Evolutionary conservation across 1,140 invertebrate genomes (phyloP).

Genomic region (Aphis gossypii): DNA sequence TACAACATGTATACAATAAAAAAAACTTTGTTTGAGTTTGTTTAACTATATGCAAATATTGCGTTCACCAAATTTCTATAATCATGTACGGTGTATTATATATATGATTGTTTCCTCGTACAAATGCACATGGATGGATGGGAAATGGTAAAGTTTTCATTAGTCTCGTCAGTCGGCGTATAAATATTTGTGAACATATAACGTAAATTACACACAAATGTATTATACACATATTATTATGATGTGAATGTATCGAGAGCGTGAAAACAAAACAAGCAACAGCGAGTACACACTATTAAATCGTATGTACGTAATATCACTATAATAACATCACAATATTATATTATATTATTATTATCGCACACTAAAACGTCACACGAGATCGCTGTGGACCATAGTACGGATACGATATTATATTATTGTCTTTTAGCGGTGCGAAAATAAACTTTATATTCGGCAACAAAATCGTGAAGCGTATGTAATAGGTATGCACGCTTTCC

Average conservation of each 20-base stretch:
- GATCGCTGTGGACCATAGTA: background rate
- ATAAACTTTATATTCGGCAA: background rate
- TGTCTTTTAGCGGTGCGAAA: background rate
- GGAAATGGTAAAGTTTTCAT: background rate
- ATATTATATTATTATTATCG: background rate
- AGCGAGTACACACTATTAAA: background rate
- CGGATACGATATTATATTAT: background rate
- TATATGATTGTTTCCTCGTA: background rate
- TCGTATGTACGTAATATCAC: background rate
- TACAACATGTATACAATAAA: background rate
- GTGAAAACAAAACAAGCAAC: background rate
- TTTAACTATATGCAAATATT: background rate
- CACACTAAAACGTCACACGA: background rate
- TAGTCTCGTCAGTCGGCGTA: background rate
- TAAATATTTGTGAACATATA: slow-evolving; percentile 10
- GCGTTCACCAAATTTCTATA: background rate
- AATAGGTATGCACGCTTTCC: background rate
- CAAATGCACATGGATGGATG: background rate
- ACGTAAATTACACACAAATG: background rate
- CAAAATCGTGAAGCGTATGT: background rate
- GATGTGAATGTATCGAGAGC: background rate
- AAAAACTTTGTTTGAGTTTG: background rate
- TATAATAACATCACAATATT: background rate
- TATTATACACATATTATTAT: background rate
- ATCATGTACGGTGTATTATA: background rate